Base-by-base conservation (phyloP, 2,113 vertebrate genomes). In the Microcebus ravelobensis region DNA sequence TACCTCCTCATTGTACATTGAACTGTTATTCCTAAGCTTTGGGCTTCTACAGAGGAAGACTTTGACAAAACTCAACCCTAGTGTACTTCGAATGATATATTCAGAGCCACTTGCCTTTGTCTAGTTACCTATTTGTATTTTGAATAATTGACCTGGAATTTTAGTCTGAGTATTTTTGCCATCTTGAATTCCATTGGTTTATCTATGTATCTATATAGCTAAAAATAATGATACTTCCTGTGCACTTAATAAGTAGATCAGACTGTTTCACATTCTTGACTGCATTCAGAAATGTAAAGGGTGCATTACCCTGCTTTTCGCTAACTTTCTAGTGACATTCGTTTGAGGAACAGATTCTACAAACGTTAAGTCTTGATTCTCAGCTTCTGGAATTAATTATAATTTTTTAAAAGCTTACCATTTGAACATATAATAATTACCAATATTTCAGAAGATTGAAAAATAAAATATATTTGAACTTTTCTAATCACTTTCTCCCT, bases 401-500 rank as follows among this genome's bases (percentile, higher is more conserved):
- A 59, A n/a, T 18, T 29, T 29, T 55, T 90, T 81, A 50, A 12
- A 12, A 91, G 25, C 63, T 55, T 91, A 36, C 25, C 84, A 81
- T 42, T 52, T 52, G 18, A 88, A 73, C 50, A 83, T 50, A 31
- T 31, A 74, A 87, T 73, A 68, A 73, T 77, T 27, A 36, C 36
- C 29, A 87, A 80, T 48, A 86, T 89, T 81, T 87, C 36, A 87
- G 25, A 90, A 84, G 73, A 61, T 17, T 87, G 17, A 70, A 91
- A 89, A 92, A 31, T n/a, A 84, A 84, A 90, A 39, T 67, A 31
- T 36, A 20, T 39, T 86, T 65, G 31, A 87, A 29, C 23, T 36
- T 94, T 87, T 86, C 82, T 93, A 45, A 45, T 92, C 39, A 39
- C n/a, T 92, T 96, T 85, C 21, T 74, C 23, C 59, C 23, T 50